These are phyloP conservation scores for Tokudaia tokunoshimensis DNA, from an alignment of 2,797 vertebrate genomes.

Conservation along the genomic window DNA sequence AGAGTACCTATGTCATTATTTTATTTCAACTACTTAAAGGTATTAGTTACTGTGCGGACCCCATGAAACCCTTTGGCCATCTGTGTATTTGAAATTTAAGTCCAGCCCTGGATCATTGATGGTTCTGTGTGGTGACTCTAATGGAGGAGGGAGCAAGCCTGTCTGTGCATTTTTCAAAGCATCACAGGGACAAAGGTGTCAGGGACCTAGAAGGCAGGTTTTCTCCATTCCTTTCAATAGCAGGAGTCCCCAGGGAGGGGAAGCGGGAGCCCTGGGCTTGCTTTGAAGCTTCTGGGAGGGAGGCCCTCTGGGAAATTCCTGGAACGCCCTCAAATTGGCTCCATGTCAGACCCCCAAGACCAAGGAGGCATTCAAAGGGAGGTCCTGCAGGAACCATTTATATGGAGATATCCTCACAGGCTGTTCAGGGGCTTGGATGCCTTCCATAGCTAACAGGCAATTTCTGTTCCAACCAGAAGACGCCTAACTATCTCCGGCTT, in stretches of 20 bases:
- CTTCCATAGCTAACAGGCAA: conserved; percentile 85
- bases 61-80: background rate
- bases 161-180: background rate
- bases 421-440: conserved; percentile 86
- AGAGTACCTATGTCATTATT: background rate
- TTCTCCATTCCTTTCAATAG: background rate
- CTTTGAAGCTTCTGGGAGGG: conserved; percentile 86
- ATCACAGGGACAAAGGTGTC: background rate
- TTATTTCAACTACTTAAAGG: background rate
- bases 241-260: conserved; percentile 20
- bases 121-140: background rate
- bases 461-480: conserved; percentile 86
- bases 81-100: background rate
- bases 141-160: background rate
- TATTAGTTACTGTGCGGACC: background rate
- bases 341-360: conserved; percentile 88
- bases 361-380: conserved; percentile 89
- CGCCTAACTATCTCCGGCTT: conserved; percentile 84
- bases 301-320: conserved; percentile 87
- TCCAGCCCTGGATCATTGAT: background rate
- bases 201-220: conserved; percentile 28
- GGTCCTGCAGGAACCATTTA: conserved; percentile 90
- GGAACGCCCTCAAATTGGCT: conserved; percentile 88
- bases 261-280: conserved; percentile 69
- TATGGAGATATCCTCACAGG: conserved; percentile 88